These are phyloP conservation scores for Balaeniceps rex DNA, from an alignment of 2,113 vertebrate species.

Conservation along the genomic window DNA sequence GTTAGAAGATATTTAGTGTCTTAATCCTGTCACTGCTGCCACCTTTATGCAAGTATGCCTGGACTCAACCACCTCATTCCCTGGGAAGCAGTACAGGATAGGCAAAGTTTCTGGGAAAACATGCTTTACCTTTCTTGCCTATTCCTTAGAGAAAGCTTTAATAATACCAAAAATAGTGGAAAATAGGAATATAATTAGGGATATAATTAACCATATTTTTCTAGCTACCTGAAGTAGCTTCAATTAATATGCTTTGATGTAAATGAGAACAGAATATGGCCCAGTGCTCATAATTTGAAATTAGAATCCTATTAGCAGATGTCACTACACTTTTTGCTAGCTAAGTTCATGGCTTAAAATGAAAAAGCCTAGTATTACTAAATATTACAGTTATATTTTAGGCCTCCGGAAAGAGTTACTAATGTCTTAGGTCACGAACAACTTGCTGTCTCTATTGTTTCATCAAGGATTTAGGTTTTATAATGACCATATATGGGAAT, in stretches of 20 bases:
- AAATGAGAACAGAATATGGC: background rate
- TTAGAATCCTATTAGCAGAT: slow-evolving; percentile 5
- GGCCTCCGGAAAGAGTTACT: slow-evolving; percentile 36
- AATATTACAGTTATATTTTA: slow-evolving; percentile 40
- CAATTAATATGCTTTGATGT: background rate
- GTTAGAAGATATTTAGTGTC: background rate
- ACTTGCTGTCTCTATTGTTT: slow-evolving; percentile 57
- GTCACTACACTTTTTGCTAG: background rate
- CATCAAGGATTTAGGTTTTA: slow-evolving; percentile 61
- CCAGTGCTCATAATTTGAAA: background rate
- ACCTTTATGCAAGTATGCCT: background rate
- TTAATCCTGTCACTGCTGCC: background rate
- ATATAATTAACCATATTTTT: background rate
- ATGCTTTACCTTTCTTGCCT: background rate
- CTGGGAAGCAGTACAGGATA: background rate
- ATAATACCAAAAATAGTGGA: background rate
- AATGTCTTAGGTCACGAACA: slow-evolving; percentile 23
- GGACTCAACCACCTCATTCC: background rate
- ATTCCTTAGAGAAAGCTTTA: slow-evolving; percentile 1
- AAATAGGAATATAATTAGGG: background rate
- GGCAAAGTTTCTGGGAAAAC: background rate
- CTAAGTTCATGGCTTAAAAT: slow-evolving; percentile 9
- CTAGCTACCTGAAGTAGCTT: background rate
- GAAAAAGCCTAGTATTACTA: background rate
- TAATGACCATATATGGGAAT: slow-evolving; percentile 64